Evolutionary conservation across 2,888 invertebrate genomes (phyloP), one percentile per base, ranked within the genome.

Genomic region (Stenichneumon culpator): DNA sequence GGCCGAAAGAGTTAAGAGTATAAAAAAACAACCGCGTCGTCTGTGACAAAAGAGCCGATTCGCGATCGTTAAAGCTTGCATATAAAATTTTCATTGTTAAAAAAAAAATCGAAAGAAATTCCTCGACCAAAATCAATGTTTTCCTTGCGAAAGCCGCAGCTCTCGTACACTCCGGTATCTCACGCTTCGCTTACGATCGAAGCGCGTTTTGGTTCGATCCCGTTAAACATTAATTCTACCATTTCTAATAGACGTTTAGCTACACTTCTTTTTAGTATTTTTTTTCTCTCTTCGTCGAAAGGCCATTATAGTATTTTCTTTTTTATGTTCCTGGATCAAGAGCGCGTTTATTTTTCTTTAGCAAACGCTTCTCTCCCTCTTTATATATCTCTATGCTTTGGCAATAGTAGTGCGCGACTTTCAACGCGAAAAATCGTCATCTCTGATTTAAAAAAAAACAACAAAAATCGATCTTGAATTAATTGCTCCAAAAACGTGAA

Each of bases 321-420:
- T 77, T 79, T 68, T 25, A 60, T 54, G 28, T 82, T 68, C 9
- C 67, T 79, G 54, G 73, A 78, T 79, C 28, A 57, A 73, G 36
- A 19, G 52, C 22, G 63, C 74, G 44, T 68, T 74, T 9, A 50
- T 74, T 74, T 60, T n/a, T 57, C 50, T 25, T 74, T 19, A 65
- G 63, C 36, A 67, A 79, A 79, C 69, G 65, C 74, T 79, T 50
- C 22, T 69, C 39, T 68, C 67, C 50, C 14, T 67, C 36, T 28
- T 65, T 79, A 25, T 57, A 77, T 78, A 80, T 52, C 67, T 77
- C 83, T 87, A 87, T 83, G 83, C 87, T 88, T 88, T 88, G 88
- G 88, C 88, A 88, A 87, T 87, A 86, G 67, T 84, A 69, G 78
- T 79, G 73, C 83, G 84, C 81, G 79, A 82, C 19, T 67, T 68